These are phyloP conservation scores for Phyllostomus hastatus DNA, from an alignment of 2,113 vertebrate genomes.

Conservation along the genomic window DNA sequence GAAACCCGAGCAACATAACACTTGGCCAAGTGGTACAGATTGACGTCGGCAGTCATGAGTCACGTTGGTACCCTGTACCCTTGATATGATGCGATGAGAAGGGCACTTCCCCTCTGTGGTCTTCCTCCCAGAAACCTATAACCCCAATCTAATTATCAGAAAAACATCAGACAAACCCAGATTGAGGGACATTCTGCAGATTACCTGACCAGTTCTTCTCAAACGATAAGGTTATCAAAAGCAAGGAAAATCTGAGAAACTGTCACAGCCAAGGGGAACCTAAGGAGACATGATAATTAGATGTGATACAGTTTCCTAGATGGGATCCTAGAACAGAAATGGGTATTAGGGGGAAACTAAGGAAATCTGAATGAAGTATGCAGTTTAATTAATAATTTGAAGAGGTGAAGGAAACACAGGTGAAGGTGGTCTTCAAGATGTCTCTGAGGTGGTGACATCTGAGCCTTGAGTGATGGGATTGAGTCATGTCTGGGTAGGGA, in stretches of 20 bases:
- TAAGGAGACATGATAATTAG: neutral
- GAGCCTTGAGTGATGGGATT: neutral
- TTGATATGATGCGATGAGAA: neutral
- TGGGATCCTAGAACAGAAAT: neutral
- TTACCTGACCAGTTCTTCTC: neutral
- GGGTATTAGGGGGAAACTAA: neutral
- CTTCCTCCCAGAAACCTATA: neutral
- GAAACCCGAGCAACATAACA: neutral
- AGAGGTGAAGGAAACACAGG: neutral
- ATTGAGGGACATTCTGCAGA: neutral
- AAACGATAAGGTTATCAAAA: neutral
- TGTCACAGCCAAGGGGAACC: neutral
- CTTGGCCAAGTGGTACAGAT: neutral
- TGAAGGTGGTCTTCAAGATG: neutral
- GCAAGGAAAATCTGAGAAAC: neutral
- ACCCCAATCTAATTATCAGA: neutral
- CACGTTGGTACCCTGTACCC: neutral
- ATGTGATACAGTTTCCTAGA: neutral
- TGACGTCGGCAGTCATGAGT: fast-evolving
- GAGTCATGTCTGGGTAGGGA: neutral
- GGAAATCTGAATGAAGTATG: neutral
- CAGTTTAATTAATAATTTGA: neutral
- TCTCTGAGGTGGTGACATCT: neutral
- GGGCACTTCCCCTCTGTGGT: neutral
- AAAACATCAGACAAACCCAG: neutral